phyloP scores from a whole-genome alignment of 2,113 vertebrate genomes.

The Tichodroma muraria region DNA sequence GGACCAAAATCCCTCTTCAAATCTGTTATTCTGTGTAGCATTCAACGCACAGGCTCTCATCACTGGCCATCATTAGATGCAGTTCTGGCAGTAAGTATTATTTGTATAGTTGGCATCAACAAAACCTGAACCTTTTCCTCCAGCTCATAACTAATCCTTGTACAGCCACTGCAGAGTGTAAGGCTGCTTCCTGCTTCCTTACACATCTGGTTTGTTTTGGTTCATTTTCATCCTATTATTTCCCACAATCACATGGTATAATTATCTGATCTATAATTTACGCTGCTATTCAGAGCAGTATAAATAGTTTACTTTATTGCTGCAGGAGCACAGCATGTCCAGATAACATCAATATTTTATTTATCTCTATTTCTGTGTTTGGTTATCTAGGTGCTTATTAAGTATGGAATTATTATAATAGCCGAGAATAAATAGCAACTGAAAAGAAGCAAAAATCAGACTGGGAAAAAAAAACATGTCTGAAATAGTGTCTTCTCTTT shows the following conservation, averaged over 20 bases:
- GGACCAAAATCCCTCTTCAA: neutral
- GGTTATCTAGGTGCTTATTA: constrained; percentile 10
- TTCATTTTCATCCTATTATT: neutral
- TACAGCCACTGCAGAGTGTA: neutral
- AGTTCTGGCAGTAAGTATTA: neutral
- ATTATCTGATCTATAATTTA: constrained; percentile 36
- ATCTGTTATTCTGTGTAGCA: neutral
- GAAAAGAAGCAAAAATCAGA: neutral
- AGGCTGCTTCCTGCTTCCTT: neutral
- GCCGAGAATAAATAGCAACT: neutral
- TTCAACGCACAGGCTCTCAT: neutral
- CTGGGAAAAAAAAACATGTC: neutral
- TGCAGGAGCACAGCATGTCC: constrained; percentile 4
- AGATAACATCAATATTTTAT: constrained; percentile 25
- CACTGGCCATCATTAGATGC: neutral
- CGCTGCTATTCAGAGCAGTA: neutral
- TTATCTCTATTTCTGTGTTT: neutral
- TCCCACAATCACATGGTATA: neutral
- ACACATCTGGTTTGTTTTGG: neutral
- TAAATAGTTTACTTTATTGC: neutral
- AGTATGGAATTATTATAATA: neutral
- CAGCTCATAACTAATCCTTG: neutral
- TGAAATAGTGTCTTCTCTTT: neutral
- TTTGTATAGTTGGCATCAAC: neutral
- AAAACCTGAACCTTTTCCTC: neutral